Conservation (phyloP, 2,888 invertebrate species). For the Ornithoptera alexandrae region DNA sequence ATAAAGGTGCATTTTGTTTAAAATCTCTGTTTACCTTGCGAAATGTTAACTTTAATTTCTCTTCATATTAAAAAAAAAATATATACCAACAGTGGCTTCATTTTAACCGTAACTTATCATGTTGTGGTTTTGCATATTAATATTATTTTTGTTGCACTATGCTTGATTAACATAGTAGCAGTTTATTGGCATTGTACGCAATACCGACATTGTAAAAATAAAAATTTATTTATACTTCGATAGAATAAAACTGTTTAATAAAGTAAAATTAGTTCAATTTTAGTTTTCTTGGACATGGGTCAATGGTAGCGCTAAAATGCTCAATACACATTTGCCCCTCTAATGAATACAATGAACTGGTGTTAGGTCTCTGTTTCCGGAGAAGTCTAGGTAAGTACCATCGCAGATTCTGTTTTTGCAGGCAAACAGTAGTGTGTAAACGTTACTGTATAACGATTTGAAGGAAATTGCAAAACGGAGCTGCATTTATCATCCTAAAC, state of each 20-base stretch:
- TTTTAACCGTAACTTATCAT: slow-evolving; percentile 3
- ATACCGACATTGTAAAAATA: background rate
- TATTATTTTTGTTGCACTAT: slow-evolving; percentile 10
- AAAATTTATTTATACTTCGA: background rate
- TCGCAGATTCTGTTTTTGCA: too few species aligned
- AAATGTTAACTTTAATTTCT: slow-evolving; percentile 12
- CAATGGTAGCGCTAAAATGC: slow-evolving; percentile 34
- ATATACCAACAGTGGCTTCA: slow-evolving; percentile 4
- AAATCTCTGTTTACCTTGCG: slow-evolving; percentile 1
- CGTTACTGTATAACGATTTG: too few species aligned
- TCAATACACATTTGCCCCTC: slow-evolving; percentile 28
- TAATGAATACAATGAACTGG: background rate
- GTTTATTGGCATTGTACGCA: slow-evolving; percentile 3
- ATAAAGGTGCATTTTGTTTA: slow-evolving; percentile 17
- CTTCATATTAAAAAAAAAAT: background rate
- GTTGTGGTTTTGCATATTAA: slow-evolving; percentile 13
- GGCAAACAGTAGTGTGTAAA: too few species aligned
- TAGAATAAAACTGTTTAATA: slow-evolving; percentile 6
- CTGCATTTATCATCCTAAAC: too few species aligned
- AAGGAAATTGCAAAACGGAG: too few species aligned
- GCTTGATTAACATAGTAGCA: slow-evolving; percentile 17
- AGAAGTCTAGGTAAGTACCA: too few species aligned
- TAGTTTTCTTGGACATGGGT: slow-evolving; percentile 35
- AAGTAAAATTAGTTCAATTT: slow-evolving; percentile 13
- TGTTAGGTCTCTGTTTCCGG: too few species aligned